Conservation (phyloP, 1,140 invertebrate species). For the Caenorhabditis tropicalis region DNA sequence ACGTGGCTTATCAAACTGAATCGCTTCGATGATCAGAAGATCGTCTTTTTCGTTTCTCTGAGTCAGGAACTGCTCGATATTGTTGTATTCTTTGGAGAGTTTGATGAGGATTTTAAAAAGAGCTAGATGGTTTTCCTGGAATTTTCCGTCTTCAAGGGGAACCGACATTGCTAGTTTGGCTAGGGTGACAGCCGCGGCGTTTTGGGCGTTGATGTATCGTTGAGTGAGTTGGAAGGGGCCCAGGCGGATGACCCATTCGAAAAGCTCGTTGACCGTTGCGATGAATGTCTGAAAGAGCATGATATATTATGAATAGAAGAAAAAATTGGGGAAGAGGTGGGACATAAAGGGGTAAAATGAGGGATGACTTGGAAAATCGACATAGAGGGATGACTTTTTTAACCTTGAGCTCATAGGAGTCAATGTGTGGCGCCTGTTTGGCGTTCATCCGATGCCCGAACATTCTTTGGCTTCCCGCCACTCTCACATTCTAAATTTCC, state of each 20-base stretch:
- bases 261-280: not conserved
- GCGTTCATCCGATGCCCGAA: not conserved
- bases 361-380: not conserved
- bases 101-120: slow-evolving; percentile 43
- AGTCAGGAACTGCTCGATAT: not conserved
- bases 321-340: not conserved
- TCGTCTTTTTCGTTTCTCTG: slow-evolving; percentile 28
- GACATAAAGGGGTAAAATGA: not conserved
- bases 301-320: not conserved
- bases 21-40: not conserved
- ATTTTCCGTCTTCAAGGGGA: slow-evolving; percentile 17
- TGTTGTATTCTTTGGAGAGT: slow-evolving; percentile 38
- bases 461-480: not conserved
- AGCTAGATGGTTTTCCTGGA: slow-evolving; percentile 25
- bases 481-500: not conserved
- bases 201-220: not conserved
- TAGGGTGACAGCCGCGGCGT: not conserved
- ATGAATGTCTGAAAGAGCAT: slow-evolving; percentile 28
- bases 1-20: not conserved
- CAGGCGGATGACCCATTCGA: slow-evolving; percentile 32
- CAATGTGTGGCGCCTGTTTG: slow-evolving; percentile 1
- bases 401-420: slow-evolving; percentile 30
- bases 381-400: not conserved
- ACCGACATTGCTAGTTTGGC: not conserved
- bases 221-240: slow-evolving; percentile 14